Percentiles rank a stretch among this genome's conserved stretches.
Evolutionary conservation across 2,113 vertebrate genomes (phyloP).

Genomic region (Epinephelus fuscoguttatus): DNA sequence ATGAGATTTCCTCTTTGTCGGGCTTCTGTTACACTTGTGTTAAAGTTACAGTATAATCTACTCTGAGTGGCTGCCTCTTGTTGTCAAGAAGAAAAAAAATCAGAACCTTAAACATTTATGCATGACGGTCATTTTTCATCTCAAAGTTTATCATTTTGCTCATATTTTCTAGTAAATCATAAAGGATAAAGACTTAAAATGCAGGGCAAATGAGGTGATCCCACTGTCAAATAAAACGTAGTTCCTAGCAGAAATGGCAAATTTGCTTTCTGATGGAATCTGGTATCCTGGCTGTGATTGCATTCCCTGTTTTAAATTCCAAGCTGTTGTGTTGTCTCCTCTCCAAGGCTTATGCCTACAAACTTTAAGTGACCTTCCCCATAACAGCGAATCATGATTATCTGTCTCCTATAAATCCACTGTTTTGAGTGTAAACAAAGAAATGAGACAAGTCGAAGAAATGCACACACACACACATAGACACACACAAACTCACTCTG

Average conservation of each 20-base stretch:
- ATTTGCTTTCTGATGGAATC: constrained; percentile 46
- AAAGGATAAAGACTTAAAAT: constrained; percentile 11
- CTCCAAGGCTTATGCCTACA: constrained; percentile 44
- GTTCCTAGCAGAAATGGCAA: constrained; percentile 29
- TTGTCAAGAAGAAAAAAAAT: constrained; percentile 3
- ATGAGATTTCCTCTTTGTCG: constrained; percentile 75
- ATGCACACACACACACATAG: constrained; percentile 1
- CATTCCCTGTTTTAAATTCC: constrained; percentile 53
- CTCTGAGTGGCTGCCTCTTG: constrained; percentile 21
- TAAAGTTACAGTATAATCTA: constrained; percentile 71
- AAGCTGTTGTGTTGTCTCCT: constrained; percentile 57
- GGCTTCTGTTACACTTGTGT: constrained; percentile 74
- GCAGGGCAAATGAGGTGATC: not conserved
- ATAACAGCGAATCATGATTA: constrained; percentile 47
- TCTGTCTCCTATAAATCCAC: constrained; percentile 53
- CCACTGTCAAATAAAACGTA: constrained; percentile 20
- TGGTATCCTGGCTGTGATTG: constrained; percentile 46
- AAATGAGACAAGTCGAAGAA: constrained; percentile 40
- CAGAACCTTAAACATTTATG: not conserved
- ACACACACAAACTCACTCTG: constrained; percentile 24
- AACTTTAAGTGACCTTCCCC: constrained; percentile 71
- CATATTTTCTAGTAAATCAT: not conserved
- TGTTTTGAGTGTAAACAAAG: constrained; percentile 71
- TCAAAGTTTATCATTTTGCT: not conserved
- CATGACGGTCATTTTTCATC: not conserved